These are phyloP conservation scores for Nymphalis urticae DNA, from an alignment of 2,888 invertebrate species.

Conservation along the genomic window DNA sequence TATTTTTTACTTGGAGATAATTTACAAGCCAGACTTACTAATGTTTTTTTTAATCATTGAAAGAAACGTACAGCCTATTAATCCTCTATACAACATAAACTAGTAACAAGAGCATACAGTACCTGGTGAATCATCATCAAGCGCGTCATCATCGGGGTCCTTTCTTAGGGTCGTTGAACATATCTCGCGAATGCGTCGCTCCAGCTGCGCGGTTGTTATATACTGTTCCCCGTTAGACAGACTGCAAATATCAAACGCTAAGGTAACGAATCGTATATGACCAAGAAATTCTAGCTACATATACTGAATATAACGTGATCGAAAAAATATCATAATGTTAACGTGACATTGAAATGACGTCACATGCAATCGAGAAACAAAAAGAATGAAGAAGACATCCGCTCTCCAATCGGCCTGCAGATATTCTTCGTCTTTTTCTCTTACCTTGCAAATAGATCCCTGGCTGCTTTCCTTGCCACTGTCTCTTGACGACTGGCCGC, in stretches of 20 bases:
- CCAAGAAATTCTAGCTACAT: too few species aligned
- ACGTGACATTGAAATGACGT: too few species aligned
- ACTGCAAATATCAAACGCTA: constrained; percentile 61
- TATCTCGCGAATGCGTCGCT: constrained; percentile 87
- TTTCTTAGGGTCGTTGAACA: constrained; percentile 71
- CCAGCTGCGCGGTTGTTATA: constrained; percentile 91
- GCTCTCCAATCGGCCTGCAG: too few species aligned
- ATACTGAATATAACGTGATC: too few species aligned
- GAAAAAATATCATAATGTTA: too few species aligned
- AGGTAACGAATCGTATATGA: too few species aligned
- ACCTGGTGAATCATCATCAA: constrained; percentile 68
- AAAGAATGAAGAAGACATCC: too few species aligned
- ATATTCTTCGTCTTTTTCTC: background rate
- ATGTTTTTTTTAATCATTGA: too few species aligned
- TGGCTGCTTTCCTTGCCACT: constrained; percentile 91
- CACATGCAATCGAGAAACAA: too few species aligned
- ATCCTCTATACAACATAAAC: too few species aligned
- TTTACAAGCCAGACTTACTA: too few species aligned
- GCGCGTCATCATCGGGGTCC: constrained; percentile 59
- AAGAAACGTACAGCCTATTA: too few species aligned
- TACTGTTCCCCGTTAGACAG: constrained; percentile 92
- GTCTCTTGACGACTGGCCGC: constrained; percentile 93
- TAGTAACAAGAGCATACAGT: background rate
- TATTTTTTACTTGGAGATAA: background rate
- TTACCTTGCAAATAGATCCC: constrained; percentile 92